phyloP scores from a whole-genome alignment of 2,113 vertebrate genomes.

The Galbula dea region DNA sequence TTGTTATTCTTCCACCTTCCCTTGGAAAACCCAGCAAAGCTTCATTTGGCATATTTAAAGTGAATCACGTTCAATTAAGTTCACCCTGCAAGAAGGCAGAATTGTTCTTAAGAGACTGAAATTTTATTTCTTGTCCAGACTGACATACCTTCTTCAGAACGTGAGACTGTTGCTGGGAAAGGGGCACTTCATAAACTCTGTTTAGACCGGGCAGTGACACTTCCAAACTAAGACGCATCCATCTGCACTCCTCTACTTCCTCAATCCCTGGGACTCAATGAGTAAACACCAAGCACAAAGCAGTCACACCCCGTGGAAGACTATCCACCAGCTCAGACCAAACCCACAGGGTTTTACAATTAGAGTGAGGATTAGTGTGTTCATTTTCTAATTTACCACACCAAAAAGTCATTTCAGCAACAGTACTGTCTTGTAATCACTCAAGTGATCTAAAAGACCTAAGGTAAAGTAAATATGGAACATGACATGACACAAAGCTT shows the following conservation, averaged over 20 bases:
- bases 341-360: neutral
- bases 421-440: neutral
- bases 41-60: neutral
- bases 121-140: neutral
- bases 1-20: neutral
- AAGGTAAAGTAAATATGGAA: neutral
- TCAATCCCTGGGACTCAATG: neutral
- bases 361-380: neutral
- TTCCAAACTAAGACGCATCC: neutral
- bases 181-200: neutral
- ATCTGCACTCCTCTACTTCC: neutral
- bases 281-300: neutral
- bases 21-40: neutral
- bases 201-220: neutral
- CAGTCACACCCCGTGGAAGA: neutral
- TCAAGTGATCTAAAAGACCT: neutral
- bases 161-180: neutral
- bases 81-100: neutral
- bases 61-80: neutral
- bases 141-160: neutral
- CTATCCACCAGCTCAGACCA: neutral
- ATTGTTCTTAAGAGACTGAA: neutral
- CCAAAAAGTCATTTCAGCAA: neutral
- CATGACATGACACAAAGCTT: neutral
- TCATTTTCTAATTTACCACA: neutral